These are phyloP conservation scores for Platerodrilus igneus DNA, from an alignment of 2,888 invertebrate species.

Conservation along the genomic window DNA sequence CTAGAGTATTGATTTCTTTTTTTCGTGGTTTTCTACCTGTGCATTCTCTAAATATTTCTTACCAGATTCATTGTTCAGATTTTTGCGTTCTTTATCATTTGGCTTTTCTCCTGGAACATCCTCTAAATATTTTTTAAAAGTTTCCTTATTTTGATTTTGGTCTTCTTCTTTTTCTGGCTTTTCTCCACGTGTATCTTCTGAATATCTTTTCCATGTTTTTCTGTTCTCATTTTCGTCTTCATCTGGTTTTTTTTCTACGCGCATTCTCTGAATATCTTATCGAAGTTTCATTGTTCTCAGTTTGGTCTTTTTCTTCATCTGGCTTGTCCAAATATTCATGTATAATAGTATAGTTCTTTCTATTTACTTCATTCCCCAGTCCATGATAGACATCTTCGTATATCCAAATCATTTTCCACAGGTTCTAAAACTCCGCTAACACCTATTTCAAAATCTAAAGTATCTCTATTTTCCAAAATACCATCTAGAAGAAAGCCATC, in stretches of 20 bases:
- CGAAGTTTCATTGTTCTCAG: no score
- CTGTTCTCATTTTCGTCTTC: no score
- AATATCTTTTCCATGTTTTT: no score
- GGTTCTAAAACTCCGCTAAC: conserved; percentile 5
- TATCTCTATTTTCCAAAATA: no score
- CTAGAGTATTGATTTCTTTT: no score
- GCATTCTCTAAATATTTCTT: neutral
- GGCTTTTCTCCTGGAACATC: neutral
- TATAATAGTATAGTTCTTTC: neutral
- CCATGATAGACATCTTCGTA: conserved; percentile 18
- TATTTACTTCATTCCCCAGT: neutral
- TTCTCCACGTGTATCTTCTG: neutral
- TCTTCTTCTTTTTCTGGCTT: neutral
- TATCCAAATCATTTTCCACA: conserved; percentile 1
- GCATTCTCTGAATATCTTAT: no score
- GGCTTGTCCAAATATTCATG: no score
- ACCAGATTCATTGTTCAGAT: neutral
- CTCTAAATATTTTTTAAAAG: neutral
- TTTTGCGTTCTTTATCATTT: neutral
- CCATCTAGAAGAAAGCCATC: no score
- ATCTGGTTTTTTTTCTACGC: no score
- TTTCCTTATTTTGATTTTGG: neutral
- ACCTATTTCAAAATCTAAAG: conserved; percentile 5
- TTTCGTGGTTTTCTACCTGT: no score
- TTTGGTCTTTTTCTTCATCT: no score